These are phyloP conservation scores for Cryptophagus acutangulus DNA, from an alignment of 2,888 invertebrate genomes.

Conservation along the genomic window DNA sequence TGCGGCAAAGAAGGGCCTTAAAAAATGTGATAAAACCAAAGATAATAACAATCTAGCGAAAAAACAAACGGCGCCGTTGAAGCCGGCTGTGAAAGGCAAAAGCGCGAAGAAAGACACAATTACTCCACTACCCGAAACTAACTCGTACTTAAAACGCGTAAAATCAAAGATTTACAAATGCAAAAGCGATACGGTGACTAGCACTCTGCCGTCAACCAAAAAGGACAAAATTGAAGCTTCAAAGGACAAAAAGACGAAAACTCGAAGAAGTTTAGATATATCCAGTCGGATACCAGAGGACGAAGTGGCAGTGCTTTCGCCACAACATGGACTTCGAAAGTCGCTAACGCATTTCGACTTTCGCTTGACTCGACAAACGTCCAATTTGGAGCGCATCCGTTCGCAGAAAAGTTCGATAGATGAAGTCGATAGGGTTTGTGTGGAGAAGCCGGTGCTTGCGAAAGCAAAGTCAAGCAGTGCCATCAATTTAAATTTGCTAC, in stretches of 20 bases:
- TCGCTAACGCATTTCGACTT: constrained; percentile 40
- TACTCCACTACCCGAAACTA: constrained; percentile 17
- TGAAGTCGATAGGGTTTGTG: constrained; percentile 28
- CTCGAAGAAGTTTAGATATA: constrained; percentile 23
- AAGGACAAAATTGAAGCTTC: constrained; percentile 30
- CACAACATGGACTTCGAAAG: constrained; percentile 27
- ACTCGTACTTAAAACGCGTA: constrained; percentile 45
- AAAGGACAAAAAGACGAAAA: constrained; percentile 32
- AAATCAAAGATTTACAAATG: constrained; percentile 46
- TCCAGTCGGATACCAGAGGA: constrained; percentile 31
- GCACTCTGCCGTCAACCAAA: too few species aligned
- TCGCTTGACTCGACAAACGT: constrained; percentile 43
- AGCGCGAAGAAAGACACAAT: constrained; percentile 14
- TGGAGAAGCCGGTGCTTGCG: constrained; percentile 41
- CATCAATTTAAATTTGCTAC: constrained; percentile 44
- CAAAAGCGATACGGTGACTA: constrained; percentile 34
- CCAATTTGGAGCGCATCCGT: constrained; percentile 45
- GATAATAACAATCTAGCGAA: too few species aligned
- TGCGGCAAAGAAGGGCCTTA: constrained; percentile 14
- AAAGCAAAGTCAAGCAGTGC: constrained; percentile 49
- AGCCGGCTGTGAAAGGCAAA: constrained; percentile 19
- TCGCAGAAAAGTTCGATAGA: constrained; percentile 36
- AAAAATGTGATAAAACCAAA: too few species aligned
- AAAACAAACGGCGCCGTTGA: constrained; percentile 21
- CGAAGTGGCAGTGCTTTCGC: constrained; percentile 26